Conservation (phyloP, 2,113 vertebrate species). For the Argyrosomus japonicus region DNA sequence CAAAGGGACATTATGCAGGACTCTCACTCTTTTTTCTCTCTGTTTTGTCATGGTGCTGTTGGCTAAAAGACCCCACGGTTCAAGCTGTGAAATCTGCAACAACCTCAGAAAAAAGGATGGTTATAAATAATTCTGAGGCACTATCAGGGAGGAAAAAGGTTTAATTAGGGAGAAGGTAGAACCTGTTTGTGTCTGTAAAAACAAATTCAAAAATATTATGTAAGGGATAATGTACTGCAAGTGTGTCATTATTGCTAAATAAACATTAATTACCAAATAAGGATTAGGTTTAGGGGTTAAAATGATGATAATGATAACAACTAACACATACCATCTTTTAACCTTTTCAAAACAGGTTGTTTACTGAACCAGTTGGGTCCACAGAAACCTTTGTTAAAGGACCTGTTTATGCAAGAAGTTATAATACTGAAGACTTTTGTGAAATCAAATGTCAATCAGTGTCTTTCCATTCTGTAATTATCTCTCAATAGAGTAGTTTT, state of each 20-base stretch:
- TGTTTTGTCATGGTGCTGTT: constrained; percentile 8
- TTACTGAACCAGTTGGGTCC: neutral
- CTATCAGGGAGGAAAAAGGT: neutral
- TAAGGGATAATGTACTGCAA: too few relatives aligned
- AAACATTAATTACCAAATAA: neutral
- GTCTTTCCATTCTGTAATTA: too few relatives aligned
- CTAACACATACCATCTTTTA: too few relatives aligned
- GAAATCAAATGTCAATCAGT: too few relatives aligned
- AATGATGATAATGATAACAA: too few relatives aligned
- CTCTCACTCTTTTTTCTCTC: constrained; percentile 1
- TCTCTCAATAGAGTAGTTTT: too few relatives aligned
- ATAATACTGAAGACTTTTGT: too few relatives aligned
- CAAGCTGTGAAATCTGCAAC: neutral
- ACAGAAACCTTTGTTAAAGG: too few relatives aligned
- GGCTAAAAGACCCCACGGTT: neutral
- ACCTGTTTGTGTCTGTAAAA: neutral
- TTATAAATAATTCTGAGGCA: neutral
- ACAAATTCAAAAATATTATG: neutral
- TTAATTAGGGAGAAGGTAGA: neutral
- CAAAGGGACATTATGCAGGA: constrained; percentile 54
- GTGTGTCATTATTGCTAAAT: too few relatives aligned
- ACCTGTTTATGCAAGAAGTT: too few relatives aligned
- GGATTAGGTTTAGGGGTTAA: too few relatives aligned
- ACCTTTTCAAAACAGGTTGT: neutral
- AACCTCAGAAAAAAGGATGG: neutral